Base-by-base conservation (phyloP, 2,888 invertebrate species). In the Ecliptopera silaceata region DNA sequence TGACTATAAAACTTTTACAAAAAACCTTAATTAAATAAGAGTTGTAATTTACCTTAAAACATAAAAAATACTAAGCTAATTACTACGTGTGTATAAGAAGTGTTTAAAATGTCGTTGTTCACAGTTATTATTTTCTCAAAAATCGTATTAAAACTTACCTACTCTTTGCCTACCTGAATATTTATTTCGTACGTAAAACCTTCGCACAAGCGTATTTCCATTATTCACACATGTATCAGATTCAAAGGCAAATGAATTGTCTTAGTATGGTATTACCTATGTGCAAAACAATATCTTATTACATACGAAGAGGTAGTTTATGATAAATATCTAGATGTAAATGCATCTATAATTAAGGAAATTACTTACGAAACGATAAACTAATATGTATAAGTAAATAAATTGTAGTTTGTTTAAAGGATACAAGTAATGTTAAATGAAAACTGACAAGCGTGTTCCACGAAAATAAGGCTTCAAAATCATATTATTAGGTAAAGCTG, bases 61-160 rank as follows among this genome's bases (percentile, higher is more conserved):
- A 43, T 56, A 47, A 46, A 51, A 20, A 20, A 20, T 10, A 44
- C n/a, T n/a, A 55, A 13, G 2, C 13, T 13, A n/a, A 32, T 11
- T 29, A 34, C 6, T 15, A 36, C 1, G 44, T 60, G 15, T 61
- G 45, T 47, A 45, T 36, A 44, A 41, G 55, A 56, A 58, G 52
- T 66, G 59, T 62, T 55, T 66, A 61, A 66, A 51, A 58, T 65
- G 51, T 56, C 52, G 56, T 63, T 56, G 62, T 61, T 60, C 45
- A 56, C 13, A 34, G 32, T 18, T 20, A 52, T 22, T 41, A 1
- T 11, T 53, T 53, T 11, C 22, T 31, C 32, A 17, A 58, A 22
- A 10, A 42, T 31, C 39, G 34, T 45, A 18, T 45, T 22, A 36
- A 26, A 26, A 26, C 26, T 26, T 26, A 8, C 26, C 26, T 20